These are phyloP conservation scores for Cristatella mucedo DNA, from an alignment of 2,888 invertebrate genomes.

Conservation along the genomic window DNA sequence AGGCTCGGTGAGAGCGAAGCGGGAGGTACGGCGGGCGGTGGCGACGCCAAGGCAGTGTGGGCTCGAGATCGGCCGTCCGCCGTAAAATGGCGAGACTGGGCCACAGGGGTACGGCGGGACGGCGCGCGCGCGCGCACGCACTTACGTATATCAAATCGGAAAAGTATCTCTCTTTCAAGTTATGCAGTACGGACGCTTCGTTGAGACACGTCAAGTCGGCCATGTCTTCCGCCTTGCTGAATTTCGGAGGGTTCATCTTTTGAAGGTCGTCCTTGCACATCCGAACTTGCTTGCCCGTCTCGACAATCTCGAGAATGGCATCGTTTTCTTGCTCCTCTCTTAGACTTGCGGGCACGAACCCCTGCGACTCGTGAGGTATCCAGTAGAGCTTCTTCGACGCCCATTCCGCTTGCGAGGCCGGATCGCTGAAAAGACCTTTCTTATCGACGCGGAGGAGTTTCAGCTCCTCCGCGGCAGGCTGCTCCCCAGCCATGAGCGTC, in stretches of 20 bases:
- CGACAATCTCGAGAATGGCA: constrained; percentile 88
- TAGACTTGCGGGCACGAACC: constrained; percentile 90
- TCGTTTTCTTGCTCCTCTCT: constrained; percentile 83
- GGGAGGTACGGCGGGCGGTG: too few relatives aligned
- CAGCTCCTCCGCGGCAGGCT: too few relatives aligned
- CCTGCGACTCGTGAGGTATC: constrained; percentile 93
- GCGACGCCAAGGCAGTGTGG: too few relatives aligned
- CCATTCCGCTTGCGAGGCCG: constrained; percentile 97
- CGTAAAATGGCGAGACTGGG: too few relatives aligned
- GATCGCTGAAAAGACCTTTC: constrained; percentile 77
- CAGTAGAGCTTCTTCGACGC: constrained; percentile 93
- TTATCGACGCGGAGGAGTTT: constrained; percentile 90
- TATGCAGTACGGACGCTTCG: constrained; percentile 97
- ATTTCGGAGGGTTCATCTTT: constrained; percentile 99
- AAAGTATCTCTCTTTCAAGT: constrained; percentile 98
- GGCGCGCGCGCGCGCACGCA: too few relatives aligned
- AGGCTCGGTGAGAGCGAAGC: too few relatives aligned
- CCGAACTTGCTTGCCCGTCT: constrained; percentile 78
- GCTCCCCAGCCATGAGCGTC: too few relatives aligned
- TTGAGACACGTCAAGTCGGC: constrained; percentile 98
- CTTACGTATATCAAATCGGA: constrained; percentile 99
- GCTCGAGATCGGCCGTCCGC: too few relatives aligned
- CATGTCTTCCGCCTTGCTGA: constrained; percentile 99
- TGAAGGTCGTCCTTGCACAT: constrained; percentile 95
- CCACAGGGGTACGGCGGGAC: too few relatives aligned